Conservation (phyloP, 2,888 invertebrate genomes). For the Eudasyphora cyanicolor region DNA sequence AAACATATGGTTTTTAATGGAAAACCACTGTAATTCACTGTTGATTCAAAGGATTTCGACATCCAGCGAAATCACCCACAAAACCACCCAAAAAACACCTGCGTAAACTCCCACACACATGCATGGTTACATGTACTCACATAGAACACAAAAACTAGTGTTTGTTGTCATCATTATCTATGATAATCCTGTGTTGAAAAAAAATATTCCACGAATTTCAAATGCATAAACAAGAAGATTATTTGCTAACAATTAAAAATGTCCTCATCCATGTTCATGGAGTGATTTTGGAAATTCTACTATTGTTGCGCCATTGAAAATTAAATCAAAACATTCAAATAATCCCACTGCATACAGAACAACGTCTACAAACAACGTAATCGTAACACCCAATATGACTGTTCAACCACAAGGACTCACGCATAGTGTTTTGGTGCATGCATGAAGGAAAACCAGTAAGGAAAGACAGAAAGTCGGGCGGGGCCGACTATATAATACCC, state of each 20-base stretch:
- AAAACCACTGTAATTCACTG: slow-evolving; percentile 11
- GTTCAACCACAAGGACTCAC: slow-evolving; percentile 54
- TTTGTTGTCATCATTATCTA: slow-evolving; percentile 62
- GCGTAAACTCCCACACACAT: slow-evolving; percentile 72
- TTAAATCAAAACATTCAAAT: slow-evolving; percentile 63
- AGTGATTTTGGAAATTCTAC: neutral
- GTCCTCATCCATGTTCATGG: neutral
- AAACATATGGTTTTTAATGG: slow-evolving; percentile 12
- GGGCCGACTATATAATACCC: no score
- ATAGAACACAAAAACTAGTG: slow-evolving; percentile 38
- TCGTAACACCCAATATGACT: slow-evolving; percentile 26
- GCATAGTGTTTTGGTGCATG: neutral
- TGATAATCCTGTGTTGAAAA: slow-evolving; percentile 55
- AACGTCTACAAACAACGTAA: neutral
- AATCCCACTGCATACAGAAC: slow-evolving; percentile 33
- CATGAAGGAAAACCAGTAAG: no score
- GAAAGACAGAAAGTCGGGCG: no score
- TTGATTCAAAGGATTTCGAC: slow-evolving; percentile 21
- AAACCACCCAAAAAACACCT: slow-evolving; percentile 68
- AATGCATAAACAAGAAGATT: slow-evolving; percentile 53
- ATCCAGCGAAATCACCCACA: slow-evolving; percentile 23
- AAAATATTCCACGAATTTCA: neutral
- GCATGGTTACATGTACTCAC: neutral
- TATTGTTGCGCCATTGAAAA: slow-evolving; percentile 47
- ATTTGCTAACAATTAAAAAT: slow-evolving; percentile 59